phyloP scores from a whole-genome alignment of 2,113 vertebrate genomes.

The Phyllopteryx taeniolatus region DNA sequence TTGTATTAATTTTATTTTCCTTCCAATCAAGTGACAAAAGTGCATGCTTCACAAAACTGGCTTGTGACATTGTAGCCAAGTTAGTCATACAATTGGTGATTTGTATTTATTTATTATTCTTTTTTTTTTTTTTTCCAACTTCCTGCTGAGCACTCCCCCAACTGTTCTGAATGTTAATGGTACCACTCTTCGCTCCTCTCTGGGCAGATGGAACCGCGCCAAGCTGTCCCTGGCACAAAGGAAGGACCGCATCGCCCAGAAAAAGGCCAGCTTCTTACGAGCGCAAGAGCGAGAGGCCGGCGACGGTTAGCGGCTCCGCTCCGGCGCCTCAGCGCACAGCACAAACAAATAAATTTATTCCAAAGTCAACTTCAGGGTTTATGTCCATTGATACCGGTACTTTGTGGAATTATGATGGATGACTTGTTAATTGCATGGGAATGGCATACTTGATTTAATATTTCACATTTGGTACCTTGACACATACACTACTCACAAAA shows the following conservation, averaged over 20 bases:
- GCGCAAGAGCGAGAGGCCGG: slow-evolving; percentile 85
- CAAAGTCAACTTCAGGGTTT: slow-evolving; percentile 36
- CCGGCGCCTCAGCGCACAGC: background rate
- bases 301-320: slow-evolving; percentile 77
- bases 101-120: no score
- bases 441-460: background rate
- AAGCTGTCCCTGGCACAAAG: slow-evolving; percentile 95
- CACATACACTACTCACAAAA: background rate
- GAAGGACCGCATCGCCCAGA: slow-evolving; percentile 95
- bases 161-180: slow-evolving; percentile 59
- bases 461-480: background rate
- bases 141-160: background rate
- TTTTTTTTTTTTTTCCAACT: no score
- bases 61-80: background rate
- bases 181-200: slow-evolving; percentile 21
- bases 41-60: background rate
- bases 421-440: background rate
- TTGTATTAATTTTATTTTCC: background rate
- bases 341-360: slow-evolving; percentile 72
- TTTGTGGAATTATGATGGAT: background rate
- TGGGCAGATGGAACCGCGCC: slow-evolving; percentile 91
- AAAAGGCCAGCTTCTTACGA: slow-evolving; percentile 96
- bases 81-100: background rate
- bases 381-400: background rate
- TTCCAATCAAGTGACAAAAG: background rate